A percentile compares a stretch with the other conserved stretches of the same genome.
Evolutionary conservation across 2,113 vertebrate genomes (phyloP).

Genomic region (Eulemur rufifrons): DNA sequence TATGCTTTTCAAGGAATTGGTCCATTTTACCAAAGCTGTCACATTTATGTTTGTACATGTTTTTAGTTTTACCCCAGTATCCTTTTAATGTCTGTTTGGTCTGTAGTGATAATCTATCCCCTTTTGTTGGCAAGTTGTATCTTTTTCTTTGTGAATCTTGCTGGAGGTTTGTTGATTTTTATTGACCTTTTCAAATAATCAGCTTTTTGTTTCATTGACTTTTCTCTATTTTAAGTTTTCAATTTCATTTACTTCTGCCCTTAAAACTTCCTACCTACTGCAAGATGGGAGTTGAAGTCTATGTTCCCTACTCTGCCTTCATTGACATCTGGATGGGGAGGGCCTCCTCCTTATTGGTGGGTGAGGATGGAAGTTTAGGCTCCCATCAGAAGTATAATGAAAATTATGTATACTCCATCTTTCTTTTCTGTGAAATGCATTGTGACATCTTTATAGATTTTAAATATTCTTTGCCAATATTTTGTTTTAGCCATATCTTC

Average conservation of each 20-base stretch:
- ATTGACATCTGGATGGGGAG: background rate
- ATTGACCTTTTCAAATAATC: background rate
- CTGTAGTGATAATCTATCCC: background rate
- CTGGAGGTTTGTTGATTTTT: background rate
- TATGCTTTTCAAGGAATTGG: background rate
- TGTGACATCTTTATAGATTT: background rate
- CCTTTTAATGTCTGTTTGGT: background rate
- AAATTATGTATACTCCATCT: background rate
- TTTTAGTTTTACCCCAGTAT: background rate
- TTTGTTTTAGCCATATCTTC: background rate
- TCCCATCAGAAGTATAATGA: background rate
- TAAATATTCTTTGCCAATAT: background rate
- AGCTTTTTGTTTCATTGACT: background rate
- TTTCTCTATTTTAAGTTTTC: background rate
- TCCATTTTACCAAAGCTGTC: background rate
- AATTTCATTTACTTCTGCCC: background rate
- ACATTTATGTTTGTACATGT: background rate
- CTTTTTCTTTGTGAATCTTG: background rate
- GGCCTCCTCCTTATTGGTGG: background rate
- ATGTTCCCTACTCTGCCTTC: background rate
- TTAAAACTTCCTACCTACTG: background rate
- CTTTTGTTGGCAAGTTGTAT: background rate
- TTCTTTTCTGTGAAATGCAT: background rate
- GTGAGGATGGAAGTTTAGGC: background rate
- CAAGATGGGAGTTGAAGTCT: background rate